phyloP scores from a whole-genome alignment of 2,113 vertebrate genomes.

The Progne subis region DNA sequence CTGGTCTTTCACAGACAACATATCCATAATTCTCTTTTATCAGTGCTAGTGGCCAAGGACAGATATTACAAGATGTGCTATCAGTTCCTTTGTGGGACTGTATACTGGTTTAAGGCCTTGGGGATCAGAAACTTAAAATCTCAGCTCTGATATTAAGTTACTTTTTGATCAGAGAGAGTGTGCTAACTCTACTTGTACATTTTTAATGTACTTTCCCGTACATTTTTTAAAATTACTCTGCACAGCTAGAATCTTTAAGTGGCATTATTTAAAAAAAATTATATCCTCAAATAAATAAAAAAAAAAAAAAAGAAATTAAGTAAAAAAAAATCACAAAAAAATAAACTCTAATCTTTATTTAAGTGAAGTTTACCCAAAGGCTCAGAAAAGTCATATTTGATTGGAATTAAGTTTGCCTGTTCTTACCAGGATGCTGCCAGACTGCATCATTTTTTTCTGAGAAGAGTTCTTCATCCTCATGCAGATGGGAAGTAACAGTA shows the following conservation, averaged over 20 bases:
- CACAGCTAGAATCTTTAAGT: not conserved
- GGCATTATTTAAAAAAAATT: not conserved
- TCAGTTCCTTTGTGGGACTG: not conserved
- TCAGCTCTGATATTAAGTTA: not conserved
- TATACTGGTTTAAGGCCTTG: not conserved
- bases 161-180: not conserved
- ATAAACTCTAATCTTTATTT: not conserved
- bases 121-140: not conserved
- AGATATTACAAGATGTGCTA: not conserved
- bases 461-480: constrained; percentile 59
- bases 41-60: not conserved
- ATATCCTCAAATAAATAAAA: not conserved
- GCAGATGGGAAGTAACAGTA: constrained; percentile 68
- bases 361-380: not conserved
- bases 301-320: not conserved
- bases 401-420: constrained; percentile 13
- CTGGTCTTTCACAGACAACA: not conserved
- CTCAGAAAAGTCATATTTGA: not conserved
- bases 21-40: not conserved
- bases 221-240: not conserved
- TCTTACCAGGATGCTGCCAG: constrained; percentile 13
- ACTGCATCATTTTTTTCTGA: constrained; percentile 11
- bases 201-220: not conserved
- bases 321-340: not conserved
- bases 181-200: not conserved